Conservation (phyloP, 2,797 vertebrate genomes). For the Acridotheres tristis region DNA sequence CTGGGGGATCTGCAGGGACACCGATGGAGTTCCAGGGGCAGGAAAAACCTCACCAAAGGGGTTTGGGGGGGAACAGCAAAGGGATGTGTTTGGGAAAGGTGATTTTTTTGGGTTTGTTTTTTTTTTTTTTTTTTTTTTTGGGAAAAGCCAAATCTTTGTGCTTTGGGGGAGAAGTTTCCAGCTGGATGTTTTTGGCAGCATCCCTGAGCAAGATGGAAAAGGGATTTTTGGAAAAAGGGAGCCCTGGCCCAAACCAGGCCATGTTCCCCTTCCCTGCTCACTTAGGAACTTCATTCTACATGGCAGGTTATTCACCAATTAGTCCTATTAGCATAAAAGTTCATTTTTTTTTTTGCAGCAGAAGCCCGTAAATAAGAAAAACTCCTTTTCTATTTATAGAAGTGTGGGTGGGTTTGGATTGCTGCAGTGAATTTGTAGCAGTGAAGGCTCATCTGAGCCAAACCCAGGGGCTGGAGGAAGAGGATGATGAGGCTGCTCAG, state of each 20-base stretch:
- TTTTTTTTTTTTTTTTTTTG: too few relatives aligned
- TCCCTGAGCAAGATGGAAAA: background rate
- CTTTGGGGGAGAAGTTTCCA: conserved; percentile 29
- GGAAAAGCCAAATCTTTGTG: background rate
- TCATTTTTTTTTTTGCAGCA: background rate
- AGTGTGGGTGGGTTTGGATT: background rate
- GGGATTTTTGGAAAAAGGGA: background rate
- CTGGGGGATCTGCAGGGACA: background rate
- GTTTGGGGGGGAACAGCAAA: background rate
- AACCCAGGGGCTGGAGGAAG: background rate
- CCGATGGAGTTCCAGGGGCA: background rate
- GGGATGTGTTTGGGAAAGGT: background rate
- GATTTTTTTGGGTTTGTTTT: background rate
- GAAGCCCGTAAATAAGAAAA: background rate
- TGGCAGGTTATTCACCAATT: background rate
- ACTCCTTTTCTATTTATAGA: background rate
- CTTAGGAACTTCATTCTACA: background rate
- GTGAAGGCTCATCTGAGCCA: background rate
- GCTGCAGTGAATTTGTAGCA: background rate
- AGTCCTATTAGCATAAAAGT: background rate
- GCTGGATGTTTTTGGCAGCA: background rate
- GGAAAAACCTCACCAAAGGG: background rate
- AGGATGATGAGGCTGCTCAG: background rate
- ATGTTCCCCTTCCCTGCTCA: background rate
- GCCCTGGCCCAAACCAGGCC: background rate